These are phyloP conservation scores for Mormyrops attenuatus DNA, from an alignment of 2,797 vertebrate species.

Conservation along the genomic window DNA sequence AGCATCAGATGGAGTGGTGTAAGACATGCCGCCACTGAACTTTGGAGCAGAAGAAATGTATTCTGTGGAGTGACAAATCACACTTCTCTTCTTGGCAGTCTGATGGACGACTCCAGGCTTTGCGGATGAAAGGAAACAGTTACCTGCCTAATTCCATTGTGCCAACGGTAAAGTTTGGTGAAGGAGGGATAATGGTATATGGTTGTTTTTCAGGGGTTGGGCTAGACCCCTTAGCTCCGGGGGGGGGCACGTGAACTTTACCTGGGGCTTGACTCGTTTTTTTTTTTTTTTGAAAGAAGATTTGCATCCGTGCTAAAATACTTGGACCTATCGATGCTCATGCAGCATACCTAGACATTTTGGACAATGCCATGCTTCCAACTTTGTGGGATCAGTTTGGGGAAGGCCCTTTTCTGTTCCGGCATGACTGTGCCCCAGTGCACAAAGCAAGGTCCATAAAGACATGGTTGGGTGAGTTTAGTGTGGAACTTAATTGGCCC, in stretches of 20 bases:
- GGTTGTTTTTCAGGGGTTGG: neutral
- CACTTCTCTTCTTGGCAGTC: neutral
- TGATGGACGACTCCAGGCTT: neutral
- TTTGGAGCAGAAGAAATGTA: neutral
- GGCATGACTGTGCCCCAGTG: neutral
- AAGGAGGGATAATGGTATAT: neutral
- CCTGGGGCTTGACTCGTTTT: neutral
- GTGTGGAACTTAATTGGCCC: neutral
- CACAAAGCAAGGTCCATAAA: neutral
- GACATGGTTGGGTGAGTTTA: neutral
- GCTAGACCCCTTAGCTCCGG: neutral
- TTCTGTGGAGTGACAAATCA: neutral
- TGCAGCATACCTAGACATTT: neutral
- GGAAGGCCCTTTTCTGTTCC: neutral
- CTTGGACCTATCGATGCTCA: neutral
- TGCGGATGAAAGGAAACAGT: neutral
- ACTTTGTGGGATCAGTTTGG: neutral
- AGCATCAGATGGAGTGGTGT: neutral
- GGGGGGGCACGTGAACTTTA: neutral
- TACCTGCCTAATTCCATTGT: neutral
- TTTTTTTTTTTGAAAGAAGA: neutral
- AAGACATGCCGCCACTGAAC: neutral
- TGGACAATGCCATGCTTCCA: neutral
- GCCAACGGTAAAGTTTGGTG: neutral
- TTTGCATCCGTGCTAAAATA: neutral